Percentiles rank a stretch among this genome's conserved stretches.
These are phyloP conservation scores for Xyrichtys novacula DNA, from an alignment of 2,797 vertebrate genomes.

Conservation along the genomic window DNA sequence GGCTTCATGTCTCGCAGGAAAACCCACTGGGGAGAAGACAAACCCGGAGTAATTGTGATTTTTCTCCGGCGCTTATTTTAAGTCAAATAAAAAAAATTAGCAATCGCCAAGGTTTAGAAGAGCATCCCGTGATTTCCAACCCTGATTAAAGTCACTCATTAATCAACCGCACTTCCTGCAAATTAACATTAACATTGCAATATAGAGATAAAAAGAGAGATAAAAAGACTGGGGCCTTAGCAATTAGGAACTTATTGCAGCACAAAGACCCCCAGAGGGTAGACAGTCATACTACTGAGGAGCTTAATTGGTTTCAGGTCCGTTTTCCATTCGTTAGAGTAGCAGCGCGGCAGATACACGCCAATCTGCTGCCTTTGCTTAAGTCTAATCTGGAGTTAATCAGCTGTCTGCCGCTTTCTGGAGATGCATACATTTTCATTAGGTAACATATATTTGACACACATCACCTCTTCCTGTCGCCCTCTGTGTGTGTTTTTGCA, in stretches of 20 bases:
- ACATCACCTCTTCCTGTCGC: background rate
- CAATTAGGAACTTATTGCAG: slow-evolving; percentile 79
- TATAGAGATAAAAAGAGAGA: slow-evolving; percentile 69
- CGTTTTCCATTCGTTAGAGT: slow-evolving; percentile 63
- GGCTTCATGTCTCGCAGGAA: slow-evolving; percentile 15
- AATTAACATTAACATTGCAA: slow-evolving; percentile 73
- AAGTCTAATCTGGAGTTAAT: slow-evolving; percentile 64
- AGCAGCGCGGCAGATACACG: slow-evolving; percentile 37
- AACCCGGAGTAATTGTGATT: background rate
- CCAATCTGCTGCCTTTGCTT: slow-evolving; percentile 49
- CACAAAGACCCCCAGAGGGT: slow-evolving; percentile 74
- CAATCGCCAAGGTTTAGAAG: slow-evolving; percentile 31
- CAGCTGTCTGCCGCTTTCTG: slow-evolving; percentile 23
- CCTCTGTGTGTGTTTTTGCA: background rate
- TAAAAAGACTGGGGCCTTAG: slow-evolving; percentile 57
- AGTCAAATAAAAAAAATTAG: slow-evolving; percentile 21
- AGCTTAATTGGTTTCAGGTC: slow-evolving; percentile 78
- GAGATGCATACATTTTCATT: slow-evolving; percentile 46
- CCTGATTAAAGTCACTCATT: slow-evolving; percentile 69
- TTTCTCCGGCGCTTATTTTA: background rate
- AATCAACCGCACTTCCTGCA: slow-evolving; percentile 62
- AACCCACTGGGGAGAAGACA: slow-evolving; percentile 1
- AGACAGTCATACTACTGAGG: slow-evolving; percentile 55
- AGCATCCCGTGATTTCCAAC: slow-evolving; percentile 38
- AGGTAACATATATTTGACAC: slow-evolving; percentile 36